phyloP scores from a whole-genome alignment of 2,113 vertebrate species.

The Bos indicus region DNA sequence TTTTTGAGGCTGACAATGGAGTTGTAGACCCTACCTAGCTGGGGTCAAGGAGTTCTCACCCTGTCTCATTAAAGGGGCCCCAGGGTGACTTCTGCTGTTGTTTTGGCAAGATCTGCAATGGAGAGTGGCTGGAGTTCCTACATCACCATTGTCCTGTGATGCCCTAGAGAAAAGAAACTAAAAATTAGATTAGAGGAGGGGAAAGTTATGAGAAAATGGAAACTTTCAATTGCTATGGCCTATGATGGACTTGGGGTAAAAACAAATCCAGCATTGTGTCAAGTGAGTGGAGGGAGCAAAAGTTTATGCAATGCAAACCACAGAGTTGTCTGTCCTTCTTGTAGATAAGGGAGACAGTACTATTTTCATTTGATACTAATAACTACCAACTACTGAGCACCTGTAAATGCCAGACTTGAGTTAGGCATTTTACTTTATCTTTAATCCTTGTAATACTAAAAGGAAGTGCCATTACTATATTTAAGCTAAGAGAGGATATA shows the following conservation, averaged over 20 bases:
- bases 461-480: neutral
- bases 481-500: neutral
- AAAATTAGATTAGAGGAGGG: neutral
- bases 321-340: neutral
- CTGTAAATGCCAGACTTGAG: neutral
- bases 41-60: neutral
- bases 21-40: neutral
- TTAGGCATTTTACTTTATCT: constrained; percentile 4
- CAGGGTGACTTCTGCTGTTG: neutral
- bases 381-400: neutral
- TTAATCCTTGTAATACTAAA: neutral
- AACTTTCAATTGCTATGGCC: neutral
- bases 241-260: neutral
- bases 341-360: neutral
- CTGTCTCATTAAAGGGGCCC: neutral
- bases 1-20: neutral
- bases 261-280: neutral
- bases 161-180: neutral
- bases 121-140: neutral
- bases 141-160: neutral
- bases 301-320: neutral
- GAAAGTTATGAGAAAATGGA: neutral
- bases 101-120: neutral
- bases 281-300: neutral
- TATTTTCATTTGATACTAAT: neutral